phyloP scores from a whole-genome alignment of 2,888 invertebrate genomes.

The Dryobotodes eremita region DNA sequence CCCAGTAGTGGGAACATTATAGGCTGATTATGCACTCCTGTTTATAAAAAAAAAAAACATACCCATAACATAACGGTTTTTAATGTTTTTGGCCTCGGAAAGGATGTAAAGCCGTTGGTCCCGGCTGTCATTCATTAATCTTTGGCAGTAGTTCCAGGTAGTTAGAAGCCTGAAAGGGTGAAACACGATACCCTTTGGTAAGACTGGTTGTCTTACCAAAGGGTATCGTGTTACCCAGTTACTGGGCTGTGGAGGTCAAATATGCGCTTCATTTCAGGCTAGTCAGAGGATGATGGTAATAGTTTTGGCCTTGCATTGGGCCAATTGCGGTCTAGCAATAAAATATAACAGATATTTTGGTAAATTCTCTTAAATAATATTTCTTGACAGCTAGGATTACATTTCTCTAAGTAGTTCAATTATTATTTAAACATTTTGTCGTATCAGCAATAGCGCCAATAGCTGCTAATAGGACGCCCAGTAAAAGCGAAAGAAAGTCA shows the following conservation, averaged over 20 bases:
- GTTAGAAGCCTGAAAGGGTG: too few species aligned
- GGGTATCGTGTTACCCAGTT: neutral
- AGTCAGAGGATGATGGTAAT: neutral
- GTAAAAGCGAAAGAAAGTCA: too few species aligned
- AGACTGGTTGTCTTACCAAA: too few species aligned
- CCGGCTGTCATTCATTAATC: neutral
- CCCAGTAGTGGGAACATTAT: too few species aligned
- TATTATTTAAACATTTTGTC: neutral
- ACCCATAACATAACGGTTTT: neutral
- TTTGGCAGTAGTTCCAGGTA: neutral
- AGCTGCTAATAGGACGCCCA: too few species aligned
- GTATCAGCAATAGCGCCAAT: too few species aligned
- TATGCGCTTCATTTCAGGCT: too few species aligned
- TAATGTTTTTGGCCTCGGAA: neutral
- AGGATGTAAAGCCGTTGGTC: neutral
- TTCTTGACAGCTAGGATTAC: neutral
- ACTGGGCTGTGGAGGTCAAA: neutral
- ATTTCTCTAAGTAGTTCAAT: neutral
- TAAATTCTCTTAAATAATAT: neutral
- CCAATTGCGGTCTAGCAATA: neutral
- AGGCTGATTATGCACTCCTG: too few species aligned
- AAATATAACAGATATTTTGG: neutral
- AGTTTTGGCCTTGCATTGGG: too few species aligned
- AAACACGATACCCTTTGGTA: too few species aligned
- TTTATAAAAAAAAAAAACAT: neutral